phyloP scores from a whole-genome alignment of 2,888 invertebrate species.

The Augochlorella aurata region DNA sequence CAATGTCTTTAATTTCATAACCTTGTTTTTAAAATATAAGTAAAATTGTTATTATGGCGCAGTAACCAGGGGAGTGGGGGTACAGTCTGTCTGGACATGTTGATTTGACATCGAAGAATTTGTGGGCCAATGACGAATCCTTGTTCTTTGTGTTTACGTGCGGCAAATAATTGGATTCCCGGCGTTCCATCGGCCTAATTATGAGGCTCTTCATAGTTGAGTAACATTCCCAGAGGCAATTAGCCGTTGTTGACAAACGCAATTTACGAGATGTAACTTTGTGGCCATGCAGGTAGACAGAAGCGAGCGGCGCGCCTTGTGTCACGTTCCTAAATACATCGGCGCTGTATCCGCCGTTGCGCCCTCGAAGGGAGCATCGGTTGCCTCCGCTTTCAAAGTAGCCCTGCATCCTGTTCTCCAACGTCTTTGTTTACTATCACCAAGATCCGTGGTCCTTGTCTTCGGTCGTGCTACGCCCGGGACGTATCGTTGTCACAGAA shows the following conservation, averaged over 20 bases:
- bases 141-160: constrained; percentile 23
- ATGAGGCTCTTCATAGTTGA: constrained; percentile 77
- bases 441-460: constrained; percentile 34
- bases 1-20: no score
- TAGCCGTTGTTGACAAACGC: constrained; percentile 80
- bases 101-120: neutral
- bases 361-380: constrained; percentile 50
- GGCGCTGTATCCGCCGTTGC: constrained; percentile 39
- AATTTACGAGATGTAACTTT: constrained; percentile 80
- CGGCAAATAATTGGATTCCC: constrained; percentile 74
- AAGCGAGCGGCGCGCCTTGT: constrained; percentile 49
- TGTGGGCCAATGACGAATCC: constrained; percentile 9
- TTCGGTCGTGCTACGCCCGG: constrained; percentile 7
- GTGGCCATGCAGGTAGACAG: constrained; percentile 57
- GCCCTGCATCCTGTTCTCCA: constrained; percentile 45
- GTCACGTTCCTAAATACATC: constrained; percentile 62
- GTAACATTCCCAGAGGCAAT: constrained; percentile 79
- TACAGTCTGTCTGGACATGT: no score
- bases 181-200: constrained; percentile 76
- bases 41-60: no score
- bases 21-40: no score
- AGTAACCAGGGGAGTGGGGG: no score
- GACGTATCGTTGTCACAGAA: neutral
- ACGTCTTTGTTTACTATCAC: constrained; percentile 50
- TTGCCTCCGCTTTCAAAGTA: constrained; percentile 62